Percentiles rank a stretch among this genome's conserved stretches.
phyloP scores from a whole-genome alignment of 2,797 vertebrate genomes.

The Gallinago stenura region DNA sequence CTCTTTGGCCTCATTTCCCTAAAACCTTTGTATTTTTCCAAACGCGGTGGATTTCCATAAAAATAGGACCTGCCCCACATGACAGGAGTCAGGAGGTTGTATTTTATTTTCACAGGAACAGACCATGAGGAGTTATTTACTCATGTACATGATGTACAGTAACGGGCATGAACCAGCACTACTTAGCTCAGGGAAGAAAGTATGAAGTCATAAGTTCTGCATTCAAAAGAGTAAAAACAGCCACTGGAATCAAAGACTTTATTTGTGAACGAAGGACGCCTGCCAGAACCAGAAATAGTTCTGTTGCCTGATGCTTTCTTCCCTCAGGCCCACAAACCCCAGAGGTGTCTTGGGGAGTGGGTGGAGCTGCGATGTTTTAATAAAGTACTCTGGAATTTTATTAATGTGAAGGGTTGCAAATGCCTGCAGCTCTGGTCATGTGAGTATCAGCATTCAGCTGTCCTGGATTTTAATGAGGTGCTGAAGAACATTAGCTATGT shows the following conservation, averaged over 20 bases:
- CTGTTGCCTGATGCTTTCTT: constrained; percentile 6
- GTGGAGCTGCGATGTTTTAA: background rate
- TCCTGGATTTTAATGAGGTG: constrained; percentile 24
- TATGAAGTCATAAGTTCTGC: constrained; percentile 29
- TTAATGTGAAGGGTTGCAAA: constrained; percentile 8
- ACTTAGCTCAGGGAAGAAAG: constrained; percentile 4
- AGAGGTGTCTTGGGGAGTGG: background rate
- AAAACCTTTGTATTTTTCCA: background rate
- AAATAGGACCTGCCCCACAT: background rate
- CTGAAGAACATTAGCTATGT: background rate
- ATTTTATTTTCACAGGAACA: constrained; percentile 12
- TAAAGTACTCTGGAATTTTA: constrained; percentile 31
- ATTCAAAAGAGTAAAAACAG: constrained; percentile 7
- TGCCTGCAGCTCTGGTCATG: background rate
- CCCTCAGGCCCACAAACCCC: constrained; percentile 2
- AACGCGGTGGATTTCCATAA: background rate
- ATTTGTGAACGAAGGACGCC: background rate
- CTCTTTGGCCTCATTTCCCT: background rate
- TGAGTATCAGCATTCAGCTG: constrained; percentile 14
- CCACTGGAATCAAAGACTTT: constrained; percentile 24
- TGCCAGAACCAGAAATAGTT: constrained; percentile 42
- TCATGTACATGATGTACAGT: background rate
- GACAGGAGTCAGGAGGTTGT: background rate
- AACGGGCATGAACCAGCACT: background rate
- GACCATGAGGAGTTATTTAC: background rate